These are phyloP conservation scores for Macrosiphum euphorbiae DNA, from an alignment of 2,888 invertebrate species.

Conservation along the genomic window DNA sequence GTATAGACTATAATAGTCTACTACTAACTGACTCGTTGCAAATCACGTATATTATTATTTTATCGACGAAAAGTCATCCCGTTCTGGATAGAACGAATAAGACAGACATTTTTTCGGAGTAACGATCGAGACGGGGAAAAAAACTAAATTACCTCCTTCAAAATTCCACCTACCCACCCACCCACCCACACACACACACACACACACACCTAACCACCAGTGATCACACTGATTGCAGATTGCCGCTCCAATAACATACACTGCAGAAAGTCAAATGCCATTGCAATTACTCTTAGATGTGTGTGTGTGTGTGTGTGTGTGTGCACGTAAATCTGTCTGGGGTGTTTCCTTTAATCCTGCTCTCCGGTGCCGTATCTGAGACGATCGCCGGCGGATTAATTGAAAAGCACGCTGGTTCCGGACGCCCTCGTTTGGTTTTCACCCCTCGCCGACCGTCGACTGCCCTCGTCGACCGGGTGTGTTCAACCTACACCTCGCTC, in stretches of 20 bases:
- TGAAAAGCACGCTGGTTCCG: constrained; percentile 30
- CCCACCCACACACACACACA: neutral
- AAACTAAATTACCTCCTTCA: neutral
- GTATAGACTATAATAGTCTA: neutral
- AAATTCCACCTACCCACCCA: neutral
- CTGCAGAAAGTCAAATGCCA: constrained; percentile 19
- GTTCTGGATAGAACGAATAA: neutral
- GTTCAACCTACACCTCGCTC: too few relatives aligned
- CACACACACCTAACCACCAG: neutral
- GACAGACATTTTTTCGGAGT: neutral
- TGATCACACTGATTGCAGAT: neutral
- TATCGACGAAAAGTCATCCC: neutral
- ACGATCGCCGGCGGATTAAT: constrained; percentile 31
- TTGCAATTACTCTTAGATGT: neutral
- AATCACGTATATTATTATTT: too few relatives aligned
- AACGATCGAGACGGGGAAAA: neutral
- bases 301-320: neutral
- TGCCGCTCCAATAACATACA: neutral
- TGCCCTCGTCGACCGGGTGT: neutral
- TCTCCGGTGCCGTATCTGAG: neutral
- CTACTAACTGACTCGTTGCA: neutral
- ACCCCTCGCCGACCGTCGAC: neutral
- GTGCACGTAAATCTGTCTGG: neutral
- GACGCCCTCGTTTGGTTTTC: neutral
- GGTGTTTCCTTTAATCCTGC: constrained; percentile 29